These are phyloP conservation scores for Brachionus koreanus DNA, from an alignment of 1,140 invertebrate species.

Conservation along the genomic window DNA sequence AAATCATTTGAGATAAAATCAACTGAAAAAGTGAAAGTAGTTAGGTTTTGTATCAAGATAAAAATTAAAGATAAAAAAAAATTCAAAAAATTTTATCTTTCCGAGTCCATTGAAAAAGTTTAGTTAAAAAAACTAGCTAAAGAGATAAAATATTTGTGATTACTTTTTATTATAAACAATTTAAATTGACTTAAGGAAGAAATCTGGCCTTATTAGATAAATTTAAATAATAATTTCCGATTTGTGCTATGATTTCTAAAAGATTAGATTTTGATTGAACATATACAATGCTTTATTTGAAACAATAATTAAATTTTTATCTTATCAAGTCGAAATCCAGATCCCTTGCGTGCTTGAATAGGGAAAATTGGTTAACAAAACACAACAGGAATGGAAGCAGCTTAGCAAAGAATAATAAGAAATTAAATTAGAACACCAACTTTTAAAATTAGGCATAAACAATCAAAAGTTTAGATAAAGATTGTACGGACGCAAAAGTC, in stretches of 20 bases:
- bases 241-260: background rate
- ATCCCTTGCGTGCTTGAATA: background rate
- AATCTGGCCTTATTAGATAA: background rate
- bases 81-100: no score
- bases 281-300: background rate
- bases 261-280: background rate
- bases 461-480: background rate
- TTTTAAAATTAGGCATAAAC: background rate
- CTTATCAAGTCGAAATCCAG: slow-evolving; percentile 5
- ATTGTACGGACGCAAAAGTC: background rate
- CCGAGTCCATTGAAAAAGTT: background rate
- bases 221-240: background rate
- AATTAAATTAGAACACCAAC: background rate
- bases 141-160: background rate
- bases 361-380: background rate
- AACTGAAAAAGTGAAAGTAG: no score
- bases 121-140: background rate
- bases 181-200: background rate
- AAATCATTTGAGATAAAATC: no score
- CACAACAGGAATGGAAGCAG: slow-evolving; percentile 4
- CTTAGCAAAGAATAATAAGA: background rate
- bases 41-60: no score
- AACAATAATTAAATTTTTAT: background rate
- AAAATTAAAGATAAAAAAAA: no score
- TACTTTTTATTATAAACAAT: background rate